Evolutionary conservation across 2,797 vertebrate species (phyloP), one percentile per base, ranked within the genome.

Genomic region (Rhadinocentrus ornatus): DNA sequence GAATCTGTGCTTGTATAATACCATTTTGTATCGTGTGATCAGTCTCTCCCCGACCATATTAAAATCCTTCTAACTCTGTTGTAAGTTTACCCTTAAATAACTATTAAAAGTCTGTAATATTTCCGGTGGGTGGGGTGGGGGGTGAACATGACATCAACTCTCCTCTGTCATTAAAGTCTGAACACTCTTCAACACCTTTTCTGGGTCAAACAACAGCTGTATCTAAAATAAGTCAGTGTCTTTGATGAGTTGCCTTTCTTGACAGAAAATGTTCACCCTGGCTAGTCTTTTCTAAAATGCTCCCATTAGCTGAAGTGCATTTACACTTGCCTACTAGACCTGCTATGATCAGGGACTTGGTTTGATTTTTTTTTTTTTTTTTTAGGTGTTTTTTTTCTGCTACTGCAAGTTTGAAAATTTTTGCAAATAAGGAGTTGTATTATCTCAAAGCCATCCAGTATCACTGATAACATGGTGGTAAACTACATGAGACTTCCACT

Each of bases 161-260:
- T 68, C 68, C 31, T 1, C 31, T 35, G 62, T 39, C 50, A 66
- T 59, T 69, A 60, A 69, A 69, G 31, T 67, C 67, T 62, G 32
- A 74, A 62, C 41, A 18, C 29, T 56, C 35, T 61, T 20, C 20
- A 62, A 24, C 44, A 68, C 50, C 58, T 68, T n/a, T 71, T 71
- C 59, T 68, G 44, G 61, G 32, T 76, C 61, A 72, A 66, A 69
- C 65, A 80, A 65, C 63, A 75, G 71, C 50, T 67, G 53, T 29
- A 54, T 63, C 58, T 59, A 35, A 69, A 66, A 66, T 27, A 34
- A 32, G n/a, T 72, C 26, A 27, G 56, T 52, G 48, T n/a, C 61
- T 69, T 60, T 29, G 44, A 70, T 62, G 56, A 69, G 44, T 13
- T 57, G n/a, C 46, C 55, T 69, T 66, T 73, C 60, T 59, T 65